Evolutionary conservation across 2,888 invertebrate genomes (phyloP).

Genomic region (Diplolepis rosae): DNA sequence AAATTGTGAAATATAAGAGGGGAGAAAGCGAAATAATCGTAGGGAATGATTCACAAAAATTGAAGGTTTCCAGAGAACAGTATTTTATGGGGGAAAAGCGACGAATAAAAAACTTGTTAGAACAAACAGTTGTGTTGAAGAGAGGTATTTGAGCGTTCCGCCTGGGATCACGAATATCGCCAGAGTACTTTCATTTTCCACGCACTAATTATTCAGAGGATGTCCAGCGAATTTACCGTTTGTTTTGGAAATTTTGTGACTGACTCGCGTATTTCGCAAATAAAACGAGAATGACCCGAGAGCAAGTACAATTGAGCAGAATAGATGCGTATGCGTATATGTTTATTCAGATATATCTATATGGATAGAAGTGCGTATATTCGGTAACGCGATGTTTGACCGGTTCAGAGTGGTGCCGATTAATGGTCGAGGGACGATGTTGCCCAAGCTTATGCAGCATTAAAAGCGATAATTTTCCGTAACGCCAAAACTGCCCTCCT

Average conservation of each 20-base stretch:
- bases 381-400: conserved; percentile 48
- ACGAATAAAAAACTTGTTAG: not conserved
- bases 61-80: not conserved
- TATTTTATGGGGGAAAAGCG: not conserved
- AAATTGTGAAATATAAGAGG: not conserved
- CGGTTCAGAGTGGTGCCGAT: conserved; percentile 38
- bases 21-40: not conserved
- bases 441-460: conserved; percentile 42
- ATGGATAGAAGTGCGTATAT: conserved; percentile 35
- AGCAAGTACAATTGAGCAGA: not conserved
- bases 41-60: conserved; percentile 1
- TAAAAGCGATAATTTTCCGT: conserved; percentile 68
- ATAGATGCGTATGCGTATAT: not conserved
- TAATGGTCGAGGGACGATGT: conserved; percentile 39
- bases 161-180: conserved; percentile 60
- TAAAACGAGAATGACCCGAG: conserved; percentile 47
- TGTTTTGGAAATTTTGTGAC: conserved; percentile 27
- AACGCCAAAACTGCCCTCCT: conserved; percentile 62
- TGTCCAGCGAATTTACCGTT: conserved; percentile 25
- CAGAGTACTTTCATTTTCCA: conserved; percentile 68
- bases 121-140: conserved; percentile 1
- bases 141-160: conserved; percentile 24
- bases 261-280: conserved; percentile 47
- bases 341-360: conserved; percentile 18
- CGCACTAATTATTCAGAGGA: conserved; percentile 65